phyloP scores from a whole-genome alignment of 1,140 invertebrate species.

The Anagrus nilaparvatae region DNA sequence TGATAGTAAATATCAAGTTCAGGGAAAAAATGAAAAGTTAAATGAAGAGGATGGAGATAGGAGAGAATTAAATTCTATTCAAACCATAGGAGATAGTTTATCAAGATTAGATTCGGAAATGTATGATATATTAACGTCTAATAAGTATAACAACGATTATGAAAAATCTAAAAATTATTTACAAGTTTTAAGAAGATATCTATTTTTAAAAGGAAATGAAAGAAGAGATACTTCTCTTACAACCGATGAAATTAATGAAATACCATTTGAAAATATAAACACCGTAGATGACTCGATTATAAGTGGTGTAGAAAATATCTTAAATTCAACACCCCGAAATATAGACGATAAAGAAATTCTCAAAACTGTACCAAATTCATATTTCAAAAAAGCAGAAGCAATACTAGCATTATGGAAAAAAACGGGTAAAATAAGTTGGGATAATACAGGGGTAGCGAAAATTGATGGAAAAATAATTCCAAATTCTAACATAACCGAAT shows the following conservation, averaged over 20 bases:
- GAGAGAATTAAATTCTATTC: slow-evolving; percentile 1
- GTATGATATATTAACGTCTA: slow-evolving; percentile 10
- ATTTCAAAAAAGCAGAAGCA: too few relatives aligned
- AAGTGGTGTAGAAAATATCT: too few relatives aligned
- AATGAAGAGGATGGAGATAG: neutral
- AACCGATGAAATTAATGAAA: too few relatives aligned
- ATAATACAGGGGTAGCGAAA: neutral
- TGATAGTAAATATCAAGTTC: too few relatives aligned
- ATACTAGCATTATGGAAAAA: neutral
- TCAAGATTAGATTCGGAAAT: slow-evolving; percentile 12
- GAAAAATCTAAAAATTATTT: slow-evolving; percentile 11
- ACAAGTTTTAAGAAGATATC: slow-evolving; percentile 6
- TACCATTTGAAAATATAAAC: too few relatives aligned
- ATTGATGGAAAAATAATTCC: neutral
- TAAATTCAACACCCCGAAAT: too few relatives aligned
- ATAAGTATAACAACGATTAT: neutral
- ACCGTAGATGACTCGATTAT: too few relatives aligned
- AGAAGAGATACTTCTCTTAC: too few relatives aligned
- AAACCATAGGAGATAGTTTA: slow-evolving; percentile 10
- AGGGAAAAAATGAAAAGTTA: neutral
- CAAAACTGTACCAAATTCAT: too few relatives aligned
- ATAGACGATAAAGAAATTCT: neutral
- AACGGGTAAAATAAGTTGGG: neutral
- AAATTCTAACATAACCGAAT: slow-evolving; percentile 11
- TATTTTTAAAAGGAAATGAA: slow-evolving; percentile 6